Base-by-base conservation (phyloP, 2,797 vertebrate species). In the Furcifer pardalis region DNA sequence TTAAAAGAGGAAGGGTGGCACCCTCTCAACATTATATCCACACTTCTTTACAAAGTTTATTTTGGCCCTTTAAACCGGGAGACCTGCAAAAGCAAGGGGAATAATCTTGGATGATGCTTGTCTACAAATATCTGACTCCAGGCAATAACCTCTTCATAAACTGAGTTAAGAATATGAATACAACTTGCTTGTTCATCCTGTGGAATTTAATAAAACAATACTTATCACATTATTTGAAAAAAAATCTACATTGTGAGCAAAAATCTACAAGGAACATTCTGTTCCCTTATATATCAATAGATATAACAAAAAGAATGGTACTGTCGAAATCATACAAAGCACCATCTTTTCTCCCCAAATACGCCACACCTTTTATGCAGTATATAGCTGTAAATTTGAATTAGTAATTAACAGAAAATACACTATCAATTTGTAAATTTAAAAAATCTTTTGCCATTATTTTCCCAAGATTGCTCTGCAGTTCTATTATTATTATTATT, bases 1-100 rank as follows among this genome's bases (percentile, higher is more conserved):
- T 80, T 86, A 90, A 92, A 74, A 92, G 87, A 90, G 86, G 86
- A 37, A 93, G 93, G 86, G 90, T 87, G 42, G 87, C 77, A 88
- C 81, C 89, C 91, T 87, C 82, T 15, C 3, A 82, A 84, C 15
- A 73, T 73, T 40, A 68, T 59, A 79, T 83, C 76, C 25, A 72
- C 37, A 42, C 35, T 74, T 71, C 63, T 77, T 85, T 66, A 60
- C 27, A 66, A 7, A 21, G 35, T 60, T 74, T 76, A 77, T 52
- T 89, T 91, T 81, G 46, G 37, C 62, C 59, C 90, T 91, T 35
- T 82, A 81, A 89, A 87, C 88, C 52, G 72, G 52, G 1, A 86
- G 76, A 86, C 32, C 27, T 40, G 42, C 27, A 77, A 85, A n/a
- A 71, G 8, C 21, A 49, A 81, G 13, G 56, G 65, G 35, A 86